Base-by-base conservation (phyloP, 1,140 invertebrate species). In the Whitmania pigra region DNA sequence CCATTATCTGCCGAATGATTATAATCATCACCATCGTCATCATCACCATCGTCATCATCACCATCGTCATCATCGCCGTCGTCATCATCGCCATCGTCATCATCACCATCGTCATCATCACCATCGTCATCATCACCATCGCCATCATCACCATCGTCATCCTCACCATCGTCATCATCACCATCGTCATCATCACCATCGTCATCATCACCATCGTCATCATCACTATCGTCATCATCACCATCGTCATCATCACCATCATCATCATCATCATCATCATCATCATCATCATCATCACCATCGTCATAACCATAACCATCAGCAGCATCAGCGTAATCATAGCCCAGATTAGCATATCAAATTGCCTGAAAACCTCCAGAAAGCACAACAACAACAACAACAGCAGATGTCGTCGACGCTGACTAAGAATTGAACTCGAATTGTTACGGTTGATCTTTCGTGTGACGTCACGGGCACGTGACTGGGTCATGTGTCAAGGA, bases 211-310 rank as follows among this genome's bases (percentile, higher is more conserved):
- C 2, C 66, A 29, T 2, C 66, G 11, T 2, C 66, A 67, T 67
- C 66, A 67, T 67, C 66, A 67, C 13, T 13, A 67, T 67, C 66
- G 13, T 67, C 66, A 67, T 67, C 66, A 67, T 67, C 66, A 67
- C 13, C 66, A 67, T 67, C 66, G 13, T 67, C 66, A 31, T 67
- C 66, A 31, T 67, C 66, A 31, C 13, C 66, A 67, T 67, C 66
- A 67, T 67, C 66, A 67, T 67, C 66, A 67, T 67, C 66, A 67
- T 67, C 66, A 67, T 67, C 31, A 67, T 67, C 31, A 67, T 67
- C 31, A 31, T 67, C 31, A 31, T 67, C 66, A 67, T 67, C 66
- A 67, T 67, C 66, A 67, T 67, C 66, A 67, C 13, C 31, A 67
- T 67, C 31, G 9, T 57, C 54, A 9, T 57, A 2, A 25, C 9